Evolutionary conservation across 2,888 invertebrate genomes (phyloP), one percentile per base, ranked within the genome.

Genomic region (Eristalinus aeneus): DNA sequence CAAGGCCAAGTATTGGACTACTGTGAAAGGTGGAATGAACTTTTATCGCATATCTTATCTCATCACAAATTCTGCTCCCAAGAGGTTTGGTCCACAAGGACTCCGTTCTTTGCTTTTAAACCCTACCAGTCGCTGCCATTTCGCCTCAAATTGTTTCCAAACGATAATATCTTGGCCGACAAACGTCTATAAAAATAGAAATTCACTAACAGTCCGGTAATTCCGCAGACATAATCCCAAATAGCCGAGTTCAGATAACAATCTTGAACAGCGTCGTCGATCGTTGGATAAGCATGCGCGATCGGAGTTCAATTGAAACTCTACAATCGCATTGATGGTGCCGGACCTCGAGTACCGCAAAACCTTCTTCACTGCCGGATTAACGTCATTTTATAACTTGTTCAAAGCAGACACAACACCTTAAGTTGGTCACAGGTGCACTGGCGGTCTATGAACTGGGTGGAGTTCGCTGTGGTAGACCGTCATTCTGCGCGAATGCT

Each of bases 381-480:
- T 73, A 54, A 60, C 27, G 46, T 22, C 12, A 74, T 56, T 74
- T 74, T 20, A 65, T 54, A 61, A 36, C 20, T 58, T 39, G 27
- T 65, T 65, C 31, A 64, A 65, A 22, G 39, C n/a, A 58, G 12
- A n/a, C n/a, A 27, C 31, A 20, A 74, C n/a, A 58, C 74, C 74
- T 74, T 74, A 64, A 58, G 36, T 27, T 56, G 39, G 39, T 46
- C 58, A n/a, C n/a, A 75, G 65, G 65, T 75, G 65, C 65, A 75
- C 58, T 65, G 32, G 39, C 65, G 65, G 74, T 65, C 65, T 46
- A 46, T 58, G 74, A 75, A 75, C 65, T 75, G n/a, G 39, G 23
- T 34, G 64, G 56, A 16, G 31, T 65, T 22, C 22, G 6, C 12
- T 20, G 64, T 39, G 27, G 34, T 36, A 34, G 16, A 46, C 16